Base-by-base conservation (phyloP, 2,888 invertebrate genomes). In the Apodemia zela region DNA sequence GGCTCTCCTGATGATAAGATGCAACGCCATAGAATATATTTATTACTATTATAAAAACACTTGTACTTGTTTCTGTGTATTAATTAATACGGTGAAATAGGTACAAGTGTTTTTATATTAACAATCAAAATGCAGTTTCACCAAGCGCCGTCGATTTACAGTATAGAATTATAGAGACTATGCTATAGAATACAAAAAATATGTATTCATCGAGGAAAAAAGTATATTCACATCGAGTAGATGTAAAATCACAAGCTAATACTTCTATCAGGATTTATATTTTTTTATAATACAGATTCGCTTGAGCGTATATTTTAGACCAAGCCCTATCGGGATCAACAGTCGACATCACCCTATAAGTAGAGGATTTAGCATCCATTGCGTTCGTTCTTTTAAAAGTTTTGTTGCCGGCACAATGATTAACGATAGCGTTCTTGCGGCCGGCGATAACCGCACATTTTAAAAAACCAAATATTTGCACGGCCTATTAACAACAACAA, bases 291-390 rank as follows among this genome's bases (percentile, higher is more conserved):
- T 2, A 15, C 15, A n/a, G 13, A 63, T 29, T 57, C 69, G 72
- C 72, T 69, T 0, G 1, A 61, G 54, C 71, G 61, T 63, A 17
- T 68, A 15, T 51, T 65, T 74, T 70, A 61, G 2, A 64, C 73
- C 73, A 66, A 54, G 66, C 61, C 57, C 54, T 62, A 78, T 78
- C 70, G 73, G 76, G 76, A 78, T 73, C 76, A 80, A 70, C 75
- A 71, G 75, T 29, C 54, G 54, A 57, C 70, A 68, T 71, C 72
- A 68, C 69, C 65, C 79, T 82, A 79, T 83, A 84, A 85, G 82
- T 81, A 84, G 79, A 78, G 80, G 81, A 84, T 85, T 85, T 83
- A 82, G 79, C 79, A 73, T 74, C 80, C 79, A 82, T 82, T 84
- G 80, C 78, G 74, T 75, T 78, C 77, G 25, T 57, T 57, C 29